phyloP scores from a whole-genome alignment of 2,113 vertebrate species.

The Bagarius yarrelli region DNA sequence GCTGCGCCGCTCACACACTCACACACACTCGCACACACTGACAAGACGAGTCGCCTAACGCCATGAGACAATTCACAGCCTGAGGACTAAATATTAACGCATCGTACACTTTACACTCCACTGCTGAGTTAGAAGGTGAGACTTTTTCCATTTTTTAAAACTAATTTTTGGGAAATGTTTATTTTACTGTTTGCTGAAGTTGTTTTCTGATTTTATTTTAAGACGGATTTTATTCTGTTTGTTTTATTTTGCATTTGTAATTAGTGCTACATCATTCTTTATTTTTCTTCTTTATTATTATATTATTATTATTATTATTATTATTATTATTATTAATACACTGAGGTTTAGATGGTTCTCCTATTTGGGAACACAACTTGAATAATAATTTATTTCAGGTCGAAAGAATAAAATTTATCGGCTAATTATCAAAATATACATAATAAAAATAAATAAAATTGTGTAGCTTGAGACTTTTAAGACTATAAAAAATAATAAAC shows the following conservation, averaged over 20 bases:
- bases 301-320: neutral
- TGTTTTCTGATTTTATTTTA: neutral
- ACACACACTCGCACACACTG: neutral
- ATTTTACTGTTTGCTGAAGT: neutral
- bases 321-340: neutral
- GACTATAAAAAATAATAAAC: neutral
- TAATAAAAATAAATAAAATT: no score
- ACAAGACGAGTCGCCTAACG: neutral
- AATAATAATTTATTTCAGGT: neutral
- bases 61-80: slow-evolving; percentile 27
- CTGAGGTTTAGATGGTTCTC: neutral
- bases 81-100: slow-evolving; percentile 9
- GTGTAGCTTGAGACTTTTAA: neutral
- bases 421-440: neutral
- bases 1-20: slow-evolving; percentile 12
- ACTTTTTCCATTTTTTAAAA: neutral
- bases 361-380: neutral
- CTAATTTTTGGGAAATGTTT: neutral
- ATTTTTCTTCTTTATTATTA: neutral
- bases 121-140: slow-evolving; percentile 33
- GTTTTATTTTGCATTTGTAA: neutral
- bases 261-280: neutral
- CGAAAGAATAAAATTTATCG: neutral
- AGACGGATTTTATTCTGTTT: neutral
- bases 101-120: neutral